Evolutionary conservation across 2,888 invertebrate genomes (phyloP).

Genomic region (Pachycephus smyrnensis): DNA sequence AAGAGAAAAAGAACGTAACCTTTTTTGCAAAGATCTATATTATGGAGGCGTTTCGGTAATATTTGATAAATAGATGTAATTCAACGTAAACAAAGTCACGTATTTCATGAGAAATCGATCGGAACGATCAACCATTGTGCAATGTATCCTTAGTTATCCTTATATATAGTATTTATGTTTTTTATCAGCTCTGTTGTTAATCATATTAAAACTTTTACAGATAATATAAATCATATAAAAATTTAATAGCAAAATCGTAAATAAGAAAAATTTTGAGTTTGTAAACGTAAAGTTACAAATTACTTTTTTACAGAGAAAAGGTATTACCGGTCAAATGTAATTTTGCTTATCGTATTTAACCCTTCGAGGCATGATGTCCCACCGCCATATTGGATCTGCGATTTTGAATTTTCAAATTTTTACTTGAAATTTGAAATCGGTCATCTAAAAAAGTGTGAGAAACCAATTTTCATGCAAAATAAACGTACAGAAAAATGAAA

Average conservation of each 20-base stretch:
- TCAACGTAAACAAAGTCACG: neutral
- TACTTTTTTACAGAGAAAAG: too few species aligned
- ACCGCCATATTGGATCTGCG: too few species aligned
- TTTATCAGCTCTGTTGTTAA: neutral
- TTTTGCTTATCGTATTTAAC: too few species aligned
- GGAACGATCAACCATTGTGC: neutral
- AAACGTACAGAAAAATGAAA: too few species aligned
- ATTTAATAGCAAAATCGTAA: neutral
- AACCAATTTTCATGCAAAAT: too few species aligned
- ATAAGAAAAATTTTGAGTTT: too few species aligned
- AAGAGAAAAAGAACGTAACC: neutral
- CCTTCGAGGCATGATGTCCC: too few species aligned
- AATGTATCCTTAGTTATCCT: neutral
- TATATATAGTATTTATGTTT: neutral
- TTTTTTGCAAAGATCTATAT: neutral
- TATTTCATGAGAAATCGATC: neutral
- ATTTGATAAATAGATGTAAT: neutral
- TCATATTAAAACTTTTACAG: neutral
- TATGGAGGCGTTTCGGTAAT: neutral
- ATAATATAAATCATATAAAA: neutral
- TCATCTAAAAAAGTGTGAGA: too few species aligned
- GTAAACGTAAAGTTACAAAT: too few species aligned
- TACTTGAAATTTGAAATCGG: too few species aligned
- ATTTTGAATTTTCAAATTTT: too few species aligned
- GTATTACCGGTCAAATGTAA: too few species aligned